Percentiles rank a stretch among this genome's conserved stretches.
Conservation (phyloP, 1,140 invertebrate species). For the Drosophila grimshawi region DNA sequence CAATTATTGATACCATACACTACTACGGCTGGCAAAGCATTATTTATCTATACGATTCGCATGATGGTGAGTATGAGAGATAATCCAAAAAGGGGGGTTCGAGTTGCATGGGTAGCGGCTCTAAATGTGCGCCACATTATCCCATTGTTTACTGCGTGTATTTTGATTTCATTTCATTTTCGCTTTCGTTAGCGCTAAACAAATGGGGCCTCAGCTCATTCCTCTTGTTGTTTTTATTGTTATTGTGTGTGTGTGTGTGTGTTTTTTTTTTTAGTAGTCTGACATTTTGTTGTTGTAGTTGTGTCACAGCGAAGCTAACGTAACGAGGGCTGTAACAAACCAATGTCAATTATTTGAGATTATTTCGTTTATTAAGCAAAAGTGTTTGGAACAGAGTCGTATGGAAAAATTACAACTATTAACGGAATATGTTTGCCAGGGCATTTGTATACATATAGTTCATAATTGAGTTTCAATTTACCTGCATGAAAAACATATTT, state of each 20-base stretch:
- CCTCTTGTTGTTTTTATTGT: slow-evolving; percentile 32
- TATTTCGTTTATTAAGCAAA: slow-evolving; percentile 22
- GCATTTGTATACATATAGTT: too few relatives aligned
- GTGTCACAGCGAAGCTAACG: slow-evolving; percentile 9
- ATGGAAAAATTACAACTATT: not conserved
- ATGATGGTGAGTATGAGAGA: slow-evolving; percentile 92
- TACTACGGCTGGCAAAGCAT: slow-evolving; percentile 96
- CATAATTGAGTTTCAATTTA: too few relatives aligned
- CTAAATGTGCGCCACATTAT: slow-evolving; percentile 43
- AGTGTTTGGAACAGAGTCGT: slow-evolving; percentile 9
- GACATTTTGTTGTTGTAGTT: slow-evolving; percentile 22
- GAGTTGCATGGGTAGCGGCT: not conserved
- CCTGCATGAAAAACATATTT: too few relatives aligned
- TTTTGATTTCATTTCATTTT: slow-evolving; percentile 76
- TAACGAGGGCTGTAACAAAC: slow-evolving; percentile 20
- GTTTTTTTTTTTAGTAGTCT: slow-evolving; percentile 25
- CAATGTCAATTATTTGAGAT: slow-evolving; percentile 41
- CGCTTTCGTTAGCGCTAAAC: slow-evolving; percentile 66
- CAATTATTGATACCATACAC: slow-evolving; percentile 95
- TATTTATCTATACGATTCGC: slow-evolving; percentile 97
- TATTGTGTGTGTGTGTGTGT: slow-evolving; percentile 26
- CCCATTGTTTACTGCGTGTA: slow-evolving; percentile 57
- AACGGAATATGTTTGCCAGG: too few relatives aligned
- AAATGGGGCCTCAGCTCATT: slow-evolving; percentile 37
- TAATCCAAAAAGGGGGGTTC: not conserved